phyloP scores from a whole-genome alignment of 2,113 vertebrate genomes.

The Crypturellus undulatus region DNA sequence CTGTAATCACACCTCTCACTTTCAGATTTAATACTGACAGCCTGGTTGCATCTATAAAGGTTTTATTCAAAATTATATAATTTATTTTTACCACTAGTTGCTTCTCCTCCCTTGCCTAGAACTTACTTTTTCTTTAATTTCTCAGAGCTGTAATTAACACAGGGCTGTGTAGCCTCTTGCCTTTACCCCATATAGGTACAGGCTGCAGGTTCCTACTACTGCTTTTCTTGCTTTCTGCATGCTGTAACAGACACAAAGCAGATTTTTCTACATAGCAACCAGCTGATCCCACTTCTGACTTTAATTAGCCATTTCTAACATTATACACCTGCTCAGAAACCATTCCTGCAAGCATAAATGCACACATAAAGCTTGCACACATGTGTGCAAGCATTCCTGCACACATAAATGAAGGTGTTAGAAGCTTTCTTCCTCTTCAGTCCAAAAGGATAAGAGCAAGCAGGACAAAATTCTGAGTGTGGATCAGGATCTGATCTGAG shows the following conservation, averaged over 20 bases:
- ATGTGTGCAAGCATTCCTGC: too few relatives aligned
- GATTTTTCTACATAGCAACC: not conserved
- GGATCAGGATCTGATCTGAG: conserved; percentile 5
- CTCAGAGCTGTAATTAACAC: not conserved
- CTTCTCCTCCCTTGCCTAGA: not conserved
- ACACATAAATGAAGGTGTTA: not conserved
- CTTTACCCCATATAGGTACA: not conserved
- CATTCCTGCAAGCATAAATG: too few relatives aligned
- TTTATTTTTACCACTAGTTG: not conserved
- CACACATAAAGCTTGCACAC: too few relatives aligned
- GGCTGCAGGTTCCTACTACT: not conserved
- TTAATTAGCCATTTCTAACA: not conserved
- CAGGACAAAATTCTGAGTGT: not conserved
- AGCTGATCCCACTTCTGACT: not conserved
- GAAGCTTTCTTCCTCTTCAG: not conserved
- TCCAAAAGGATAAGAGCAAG: not conserved
- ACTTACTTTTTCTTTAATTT: not conserved
- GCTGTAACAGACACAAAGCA: not conserved
- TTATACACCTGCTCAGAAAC: not conserved
- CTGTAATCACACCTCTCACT: not conserved
- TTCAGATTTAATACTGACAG: not conserved
- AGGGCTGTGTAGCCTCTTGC: not conserved
- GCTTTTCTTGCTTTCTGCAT: conserved; percentile 1
- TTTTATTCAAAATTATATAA: not conserved
- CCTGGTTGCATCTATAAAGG: not conserved